Percentiles rank a stretch among this genome's conserved stretches.
These are phyloP conservation scores for Hermetia illucens DNA, from an alignment of 1,140 invertebrate genomes.

Conservation along the genomic window DNA sequence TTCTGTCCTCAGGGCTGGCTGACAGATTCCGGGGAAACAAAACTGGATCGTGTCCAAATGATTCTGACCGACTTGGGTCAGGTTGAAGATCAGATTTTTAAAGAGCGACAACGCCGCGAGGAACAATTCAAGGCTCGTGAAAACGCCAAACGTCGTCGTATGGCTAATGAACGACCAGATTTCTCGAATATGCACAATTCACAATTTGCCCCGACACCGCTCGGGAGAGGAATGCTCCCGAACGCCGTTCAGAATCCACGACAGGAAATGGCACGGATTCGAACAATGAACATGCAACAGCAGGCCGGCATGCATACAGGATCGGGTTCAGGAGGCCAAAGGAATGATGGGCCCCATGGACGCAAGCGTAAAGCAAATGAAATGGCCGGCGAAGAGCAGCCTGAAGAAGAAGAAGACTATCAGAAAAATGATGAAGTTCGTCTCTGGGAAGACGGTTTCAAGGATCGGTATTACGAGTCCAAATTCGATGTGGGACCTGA, in stretches of 20 bases:
- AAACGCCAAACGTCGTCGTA: conserved; percentile 48
- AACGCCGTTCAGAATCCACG: conserved; percentile 42
- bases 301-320: conserved; percentile 13
- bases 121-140: conserved; percentile 62
- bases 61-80: conserved; percentile 88
- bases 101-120: conserved; percentile 76
- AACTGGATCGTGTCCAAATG: conserved; percentile 82
- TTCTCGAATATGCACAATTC: conserved; percentile 51
- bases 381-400: conserved; percentile 17
- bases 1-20: conserved; percentile 65
- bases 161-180: conserved; percentile 43
- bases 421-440: conserved; percentile 86
- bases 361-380: conserved; percentile 32
- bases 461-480: conserved; percentile 92
- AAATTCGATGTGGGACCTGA: conserved; percentile 83
- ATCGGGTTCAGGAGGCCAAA: conserved; percentile 14
- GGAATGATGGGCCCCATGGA: conserved; percentile 10
- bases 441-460: conserved; percentile 96
- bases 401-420: conserved; percentile 52
- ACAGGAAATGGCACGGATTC: conserved; percentile 52
- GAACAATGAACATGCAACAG: conserved; percentile 41
- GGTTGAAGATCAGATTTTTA: conserved; percentile 97
- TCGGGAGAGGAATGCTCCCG: conserved; percentile 33
- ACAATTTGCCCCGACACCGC: conserved; percentile 52
- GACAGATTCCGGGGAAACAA: conserved; percentile 87